Percentiles rank a stretch among this genome's conserved stretches.
These are phyloP conservation scores for Drosophila nigritarsus DNA, from an alignment of 2,888 invertebrate species.

Conservation along the genomic window DNA sequence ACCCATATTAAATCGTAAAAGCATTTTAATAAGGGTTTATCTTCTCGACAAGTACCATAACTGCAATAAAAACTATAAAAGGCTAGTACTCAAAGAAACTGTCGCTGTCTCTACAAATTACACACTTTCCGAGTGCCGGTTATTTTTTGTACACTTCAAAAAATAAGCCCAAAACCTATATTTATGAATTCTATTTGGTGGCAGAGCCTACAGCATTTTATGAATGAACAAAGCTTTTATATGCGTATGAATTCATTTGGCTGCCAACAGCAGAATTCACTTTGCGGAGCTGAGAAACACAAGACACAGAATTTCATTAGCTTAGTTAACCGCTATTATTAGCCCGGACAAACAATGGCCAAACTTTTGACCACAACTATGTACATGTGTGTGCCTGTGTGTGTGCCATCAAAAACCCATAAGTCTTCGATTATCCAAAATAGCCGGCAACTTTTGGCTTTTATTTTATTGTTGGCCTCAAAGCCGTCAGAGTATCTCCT, in stretches of 20 bases:
- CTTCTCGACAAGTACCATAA: neutral
- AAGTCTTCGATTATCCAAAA: conserved; percentile 59
- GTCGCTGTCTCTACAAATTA: neutral
- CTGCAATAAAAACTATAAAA: neutral
- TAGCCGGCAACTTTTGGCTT: conserved; percentile 49
- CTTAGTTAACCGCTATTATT: conserved; percentile 72
- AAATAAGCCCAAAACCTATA: neutral
- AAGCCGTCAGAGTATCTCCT: conserved; percentile 37
- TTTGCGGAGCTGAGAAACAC: neutral
- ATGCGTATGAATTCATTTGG: conserved; percentile 19
- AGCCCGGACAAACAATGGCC: conserved; percentile 47
- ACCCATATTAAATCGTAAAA: neutral
- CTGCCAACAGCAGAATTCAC: conserved; percentile 1
- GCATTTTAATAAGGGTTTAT: neutral
- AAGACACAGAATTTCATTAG: conserved; percentile 64
- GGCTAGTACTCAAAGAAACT: neutral
- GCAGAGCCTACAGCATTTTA: neutral
- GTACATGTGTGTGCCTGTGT: conserved; percentile 1
- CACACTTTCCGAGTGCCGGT: neutral
- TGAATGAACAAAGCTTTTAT: conserved; percentile 34
- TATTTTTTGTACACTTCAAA: neutral
- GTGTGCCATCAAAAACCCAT: conserved; percentile 61
- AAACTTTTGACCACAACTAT: conserved; percentile 43
- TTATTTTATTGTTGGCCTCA: conserved; percentile 31
- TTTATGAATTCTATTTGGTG: neutral